Base-by-base conservation (phyloP, 2,888 invertebrate species). In the Pristionchus mayeri region DNA sequence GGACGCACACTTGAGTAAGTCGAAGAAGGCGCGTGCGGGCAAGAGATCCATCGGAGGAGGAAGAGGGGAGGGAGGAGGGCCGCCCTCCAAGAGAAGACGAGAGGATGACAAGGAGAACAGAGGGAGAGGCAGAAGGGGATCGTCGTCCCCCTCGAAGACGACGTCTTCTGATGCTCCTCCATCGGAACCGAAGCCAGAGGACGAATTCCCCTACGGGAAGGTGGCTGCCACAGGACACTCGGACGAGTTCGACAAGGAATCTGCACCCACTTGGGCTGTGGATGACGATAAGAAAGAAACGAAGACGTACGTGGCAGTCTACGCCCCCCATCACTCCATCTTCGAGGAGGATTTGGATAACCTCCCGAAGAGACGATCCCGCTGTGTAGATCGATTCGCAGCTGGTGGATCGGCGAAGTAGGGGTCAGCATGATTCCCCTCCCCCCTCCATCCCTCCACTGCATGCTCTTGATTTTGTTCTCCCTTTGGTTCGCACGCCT, bases 1-100 rank as follows among this genome's bases (percentile, higher is more conserved):
- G 37, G 83, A 83, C 18, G 48, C 21, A 9, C 60, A 71, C 24
- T 21, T 83, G 37, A 71, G 83, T 83, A 48, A 83, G 83, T 71
- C 50, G 7, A 57, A 9, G 27, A 40, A 81, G 81, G n/a, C n/a
- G n/a, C 30, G 79, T 0, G 9, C 21, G 3, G 16, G 21, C 16
- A 44, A 48, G 48, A 52, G n/a, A 6, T 52, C 76, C 50, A 27
- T 76, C 50, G 48, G 30, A 44, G 34, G 37, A 18, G n/a, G n/a
- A n/a, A n/a, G n/a, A n/a, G n/a, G n/a, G n/a, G n/a, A n/a, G n/a
- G n/a, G n/a, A n/a, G n/a, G n/a, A n/a, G n/a, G n/a, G n/a, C 54
- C 63, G 27, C 63, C 27, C 27, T 63, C 27, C 11, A 13, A 63
- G 76, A 13, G 21, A 6, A 18, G 76, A 4, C 7, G 71, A 71